phyloP scores from a whole-genome alignment of 1,140 invertebrate genomes.

The Bombus vancouverensis region DNA sequence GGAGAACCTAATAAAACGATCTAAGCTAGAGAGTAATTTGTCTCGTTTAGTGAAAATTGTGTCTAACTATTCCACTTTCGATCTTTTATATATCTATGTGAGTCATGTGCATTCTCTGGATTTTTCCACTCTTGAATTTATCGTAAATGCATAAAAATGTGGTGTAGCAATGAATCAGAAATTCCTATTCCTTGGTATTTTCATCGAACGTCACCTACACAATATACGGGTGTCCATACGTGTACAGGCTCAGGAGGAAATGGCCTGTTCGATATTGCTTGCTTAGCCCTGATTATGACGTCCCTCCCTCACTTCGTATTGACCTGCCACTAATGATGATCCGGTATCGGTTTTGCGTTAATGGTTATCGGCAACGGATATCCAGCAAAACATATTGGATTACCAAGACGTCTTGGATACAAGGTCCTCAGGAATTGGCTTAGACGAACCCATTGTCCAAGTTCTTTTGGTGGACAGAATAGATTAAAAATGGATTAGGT shows the following conservation, averaged over 20 bases:
- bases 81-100: too few relatives aligned
- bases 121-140: too few relatives aligned
- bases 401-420: constrained; percentile 28
- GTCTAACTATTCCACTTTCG: too few relatives aligned
- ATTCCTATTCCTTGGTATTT: neutral
- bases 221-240: neutral
- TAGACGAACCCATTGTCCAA: too few relatives aligned
- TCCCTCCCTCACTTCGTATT: constrained; percentile 51
- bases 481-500: neutral
- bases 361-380: constrained; percentile 43
- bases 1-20: too few relatives aligned
- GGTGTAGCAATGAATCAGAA: too few relatives aligned
- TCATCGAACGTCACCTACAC: neutral
- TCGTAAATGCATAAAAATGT: too few relatives aligned
- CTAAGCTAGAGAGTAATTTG: too few relatives aligned
- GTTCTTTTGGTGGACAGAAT: neutral
- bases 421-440: too few relatives aligned
- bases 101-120: too few relatives aligned
- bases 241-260: constrained; percentile 8
- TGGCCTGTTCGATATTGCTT: constrained; percentile 44
- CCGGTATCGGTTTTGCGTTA: constrained; percentile 49
- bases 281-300: constrained; percentile 59
- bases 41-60: too few relatives aligned
- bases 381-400: constrained; percentile 34
- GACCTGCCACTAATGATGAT: constrained; percentile 57